phyloP scores from a whole-genome alignment of 2,888 invertebrate genomes.

The Eristalis arbustorum region DNA sequence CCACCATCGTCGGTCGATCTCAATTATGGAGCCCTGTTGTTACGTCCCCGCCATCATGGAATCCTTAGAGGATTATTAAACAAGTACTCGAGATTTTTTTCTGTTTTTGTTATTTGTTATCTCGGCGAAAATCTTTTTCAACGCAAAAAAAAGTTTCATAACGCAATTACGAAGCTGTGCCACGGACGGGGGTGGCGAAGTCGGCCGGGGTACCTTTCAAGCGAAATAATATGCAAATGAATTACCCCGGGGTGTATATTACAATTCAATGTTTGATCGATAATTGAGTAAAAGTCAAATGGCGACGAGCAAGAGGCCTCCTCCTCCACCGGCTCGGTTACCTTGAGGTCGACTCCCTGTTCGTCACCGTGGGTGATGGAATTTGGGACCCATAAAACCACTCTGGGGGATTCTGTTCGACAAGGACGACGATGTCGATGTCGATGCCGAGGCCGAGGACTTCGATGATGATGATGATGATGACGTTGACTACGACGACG shows the following conservation, averaged over 20 bases:
- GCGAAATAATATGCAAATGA: constrained; percentile 65
- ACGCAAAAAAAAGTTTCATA: constrained; percentile 33
- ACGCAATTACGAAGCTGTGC: constrained; percentile 44
- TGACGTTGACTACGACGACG: constrained; percentile 14
- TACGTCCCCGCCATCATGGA: not conserved
- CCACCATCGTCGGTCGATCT: not conserved
- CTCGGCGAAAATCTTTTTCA: constrained; percentile 5
- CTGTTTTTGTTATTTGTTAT: not conserved
- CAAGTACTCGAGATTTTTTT: constrained; percentile 1
- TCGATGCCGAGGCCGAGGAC: constrained; percentile 12
- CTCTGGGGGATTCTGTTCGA: not conserved
- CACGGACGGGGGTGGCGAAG: not conserved
- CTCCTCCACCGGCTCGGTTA: constrained; percentile 16
- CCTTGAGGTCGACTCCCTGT: constrained; percentile 23
- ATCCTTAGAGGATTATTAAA: constrained; percentile 30
- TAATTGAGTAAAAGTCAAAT: constrained; percentile 57
- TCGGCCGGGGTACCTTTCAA: constrained; percentile 44
- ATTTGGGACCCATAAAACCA: constrained; percentile 20
- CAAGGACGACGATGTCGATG: not conserved
- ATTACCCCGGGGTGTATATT: constrained; percentile 52
- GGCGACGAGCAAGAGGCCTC: not conserved
- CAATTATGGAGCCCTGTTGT: not conserved
- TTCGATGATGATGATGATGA: not conserved
- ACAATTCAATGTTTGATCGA: constrained; percentile 67
- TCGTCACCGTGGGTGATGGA: constrained; percentile 29